Evolutionary conservation across 2,797 vertebrate genomes (phyloP).

Genomic region (Gallinago solitaria): DNA sequence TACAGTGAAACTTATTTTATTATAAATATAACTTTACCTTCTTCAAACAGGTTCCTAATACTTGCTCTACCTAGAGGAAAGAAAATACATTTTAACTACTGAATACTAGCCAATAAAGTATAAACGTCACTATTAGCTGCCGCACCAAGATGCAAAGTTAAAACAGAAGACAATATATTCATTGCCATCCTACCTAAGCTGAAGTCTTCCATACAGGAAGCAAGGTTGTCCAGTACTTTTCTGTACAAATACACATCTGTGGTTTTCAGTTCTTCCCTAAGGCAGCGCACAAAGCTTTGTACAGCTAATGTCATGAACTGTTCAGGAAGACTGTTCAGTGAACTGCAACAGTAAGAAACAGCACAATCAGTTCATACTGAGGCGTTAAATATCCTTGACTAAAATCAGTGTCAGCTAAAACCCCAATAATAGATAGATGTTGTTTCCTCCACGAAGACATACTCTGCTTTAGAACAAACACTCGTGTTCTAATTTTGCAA

Average conservation of each 20-base stretch:
- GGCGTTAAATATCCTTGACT: background rate
- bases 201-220: slow-evolving; percentile 88
- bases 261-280: slow-evolving; percentile 81
- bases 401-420: background rate
- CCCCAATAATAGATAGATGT: accelerated
- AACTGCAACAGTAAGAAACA: slow-evolving; percentile 74
- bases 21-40: slow-evolving; percentile 81
- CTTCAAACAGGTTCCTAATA: slow-evolving; percentile 81
- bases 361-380: background rate
- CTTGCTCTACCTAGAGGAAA: slow-evolving; percentile 83
- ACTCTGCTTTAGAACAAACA: background rate
- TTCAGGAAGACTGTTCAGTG: slow-evolving; percentile 81
- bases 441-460: background rate
- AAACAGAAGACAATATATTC: background rate
- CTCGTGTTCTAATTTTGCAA: accelerated
- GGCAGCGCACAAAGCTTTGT: slow-evolving; percentile 77
- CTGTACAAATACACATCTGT: slow-evolving; percentile 73
- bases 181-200: slow-evolving; percentile 78
- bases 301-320: slow-evolving; percentile 71
- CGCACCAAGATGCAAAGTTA: background rate
- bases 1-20: background rate
- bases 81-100: background rate
- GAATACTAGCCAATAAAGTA: background rate
- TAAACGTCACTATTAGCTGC: background rate
- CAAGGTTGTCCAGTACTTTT: slow-evolving; percentile 84